Evolutionary conservation across 2,888 invertebrate genomes (phyloP), one percentile per base, ranked within the genome.

Genomic region (Lordiphosa andalusiaca): DNA sequence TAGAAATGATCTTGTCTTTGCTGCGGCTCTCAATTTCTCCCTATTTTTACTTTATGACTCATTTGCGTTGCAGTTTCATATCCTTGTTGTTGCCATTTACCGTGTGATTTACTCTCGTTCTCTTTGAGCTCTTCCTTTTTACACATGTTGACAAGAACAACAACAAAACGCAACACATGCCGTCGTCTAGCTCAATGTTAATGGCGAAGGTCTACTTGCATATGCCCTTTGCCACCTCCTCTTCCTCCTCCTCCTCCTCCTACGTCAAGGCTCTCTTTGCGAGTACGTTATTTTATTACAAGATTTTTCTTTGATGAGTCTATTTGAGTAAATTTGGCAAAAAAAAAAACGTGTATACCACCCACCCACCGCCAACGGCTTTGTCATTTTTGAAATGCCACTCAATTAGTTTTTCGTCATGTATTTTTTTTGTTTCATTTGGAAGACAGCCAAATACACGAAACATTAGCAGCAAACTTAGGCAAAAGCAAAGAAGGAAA

Each of bases 331-430:
- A 67, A 40, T 46, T 33, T 54, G 42, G 40, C 41, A 47, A 47
- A 61, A 51, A 50, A n/a, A 49, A 47, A 61, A 51, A 50, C 25
- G 19, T 61, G 10, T 4, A 25, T 21, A 13, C 30, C 23, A 4
- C 33, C 53, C 37, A 13, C 37, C 61, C 61, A 47, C 41, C 53
- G 41, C 35, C 9, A 42, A 23, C 51, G 53, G 49, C 40, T 42
- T 59, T 50, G 46, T 52, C 52, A 52, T 68, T 60, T 56, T 63
- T 56, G 60, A 56, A 64, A 73, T 73, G 68, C 59, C 69, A 67
- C 63, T 83, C 84, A 77, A 83, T 80, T 80, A 83, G 80, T 63
- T 72, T 69, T 67, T 83, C 73, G 60, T 80, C 69, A 67, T 60
- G 67, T 25, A 25, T 37, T 37, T 38, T 10, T 9, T 9, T 19